Evolutionary conservation across 2,113 vertebrate genomes (phyloP), one percentile per base, ranked within the genome.

Genomic region (Hemiprocne comata): DNA sequence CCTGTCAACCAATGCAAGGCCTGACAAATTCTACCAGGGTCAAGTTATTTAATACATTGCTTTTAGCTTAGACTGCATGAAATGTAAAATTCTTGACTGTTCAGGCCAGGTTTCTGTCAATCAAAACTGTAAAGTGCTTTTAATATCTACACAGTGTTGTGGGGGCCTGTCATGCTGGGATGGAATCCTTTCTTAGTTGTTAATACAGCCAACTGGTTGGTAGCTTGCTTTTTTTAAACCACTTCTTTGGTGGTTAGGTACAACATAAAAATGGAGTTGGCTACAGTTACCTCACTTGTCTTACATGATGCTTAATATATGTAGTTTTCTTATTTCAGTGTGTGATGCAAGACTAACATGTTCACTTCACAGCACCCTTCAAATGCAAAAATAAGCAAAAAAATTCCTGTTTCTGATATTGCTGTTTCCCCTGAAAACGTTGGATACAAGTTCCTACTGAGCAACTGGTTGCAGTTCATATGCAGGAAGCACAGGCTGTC

Each of bases 21-120:
- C 78, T 93, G 48, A 83, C 69, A 48, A 34, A 93, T 77, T 60
- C 74, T 88, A 2, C 50, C 23, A 71, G 60, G 51, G 29, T 82
- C 20, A 55, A 33, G 82, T 80, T 83, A 67, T 74, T 96, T 84
- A 74, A 84, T 90, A 36, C 6, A 2, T 36, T 64, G 51, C 38
- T 64, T 95, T 91, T 88, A 69, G 69, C 61, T 71, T 42, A 48
- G 60, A 24, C 82, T 77, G 75, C 55, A 46, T 51, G 42, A 94
- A 93, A 84, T n/a, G 34, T 60, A 50, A 34, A 66, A 42, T 81
- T 84, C 65, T 71, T 31, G 33, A 38, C 69, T 92, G 48, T 75
- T 89, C 51, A 53, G 75, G 83, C 94, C 88, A 81, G 65, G 34
- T 74, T 94, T 92, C 83, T 93, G 76, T 92, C 91, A 88, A 16